Evolutionary conservation across 2,888 invertebrate genomes (phyloP), one percentile per base, ranked within the genome.

Genomic region (Platycheirus rosarum): DNA sequence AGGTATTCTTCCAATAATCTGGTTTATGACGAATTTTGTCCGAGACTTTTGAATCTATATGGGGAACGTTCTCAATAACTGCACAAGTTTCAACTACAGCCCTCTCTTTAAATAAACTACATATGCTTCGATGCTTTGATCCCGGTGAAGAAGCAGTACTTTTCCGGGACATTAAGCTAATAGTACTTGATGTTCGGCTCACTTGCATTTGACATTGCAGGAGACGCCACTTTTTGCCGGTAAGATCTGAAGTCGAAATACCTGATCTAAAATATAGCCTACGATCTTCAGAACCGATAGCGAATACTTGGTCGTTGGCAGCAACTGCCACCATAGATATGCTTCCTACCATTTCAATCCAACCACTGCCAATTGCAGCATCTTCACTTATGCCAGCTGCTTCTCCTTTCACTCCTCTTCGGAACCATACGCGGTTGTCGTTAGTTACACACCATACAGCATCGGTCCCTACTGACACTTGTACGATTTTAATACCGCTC

Each of bases 321-420:
- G 97, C 95, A 70, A 97, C 95, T n/a, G 96, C 95, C 51, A 97
- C 92, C 87, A 95, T 92, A 18, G 94, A 92, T 93, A 97, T 95
- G 88, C 94, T 93, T 49, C 96, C 97, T 78, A 96, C 94, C 93
- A 97, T 97, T 92, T 97, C 96, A 26, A 97, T 93, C 97, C 97
- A 97, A 23, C 95, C 95, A 87, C 92, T 94, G 3, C 97, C 97
- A 86, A 94, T 94, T 7, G 96, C 95, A 73, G 95, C 92, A 88
- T 94, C 93, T 89, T 95, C 95, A 86, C 94, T 95, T 77, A 93
- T 92, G 3, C 95, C 95, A 18, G 94, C 93, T 40, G 91, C 92
- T 89, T 94, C 93, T 60, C 95, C 93, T 91, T 94, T 93, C 85
- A 94, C 91, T 82, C 93, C 91, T 90, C 96, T 95, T 85, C 97